Evolutionary conservation across 2,797 vertebrate species (phyloP).

Genomic region (Alcedo quadribrachys): DNA sequence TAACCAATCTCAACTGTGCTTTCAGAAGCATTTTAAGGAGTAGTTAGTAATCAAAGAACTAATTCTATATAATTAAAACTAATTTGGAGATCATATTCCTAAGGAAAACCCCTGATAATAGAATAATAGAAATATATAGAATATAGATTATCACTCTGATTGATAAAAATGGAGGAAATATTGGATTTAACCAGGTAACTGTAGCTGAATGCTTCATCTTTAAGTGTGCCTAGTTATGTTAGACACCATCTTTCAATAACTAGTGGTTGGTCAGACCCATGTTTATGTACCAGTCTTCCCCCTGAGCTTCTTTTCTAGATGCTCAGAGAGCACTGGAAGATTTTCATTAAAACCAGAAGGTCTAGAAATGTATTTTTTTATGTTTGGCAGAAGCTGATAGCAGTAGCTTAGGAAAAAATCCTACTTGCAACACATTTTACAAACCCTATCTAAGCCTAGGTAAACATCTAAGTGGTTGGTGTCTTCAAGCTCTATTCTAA

Average conservation of each 20-base stretch:
- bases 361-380: background rate
- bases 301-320: background rate
- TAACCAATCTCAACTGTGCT: background rate
- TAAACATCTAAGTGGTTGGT: conserved; percentile 33
- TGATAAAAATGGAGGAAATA: background rate
- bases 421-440: conserved; percentile 49
- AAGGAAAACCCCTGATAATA: background rate
- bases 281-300: background rate
- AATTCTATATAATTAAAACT: background rate
- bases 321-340: background rate
- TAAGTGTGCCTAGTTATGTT: background rate
- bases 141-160: background rate
- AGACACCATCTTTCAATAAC: background rate
- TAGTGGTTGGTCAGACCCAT: fast-evolving
- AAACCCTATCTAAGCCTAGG: background rate
- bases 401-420: conserved; percentile 26
- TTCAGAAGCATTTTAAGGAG: background rate
- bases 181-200: background rate
- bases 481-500: conserved; percentile 4
- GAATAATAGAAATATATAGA: background rate
- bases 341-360: conserved; percentile 33
- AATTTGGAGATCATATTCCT: background rate
- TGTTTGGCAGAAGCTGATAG: conserved; percentile 12
- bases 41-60: background rate
- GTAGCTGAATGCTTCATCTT: background rate